Percentiles rank a stretch among this genome's conserved stretches.
Conservation (phyloP, 2,888 invertebrate genomes). For the Lacanobia wlatinum region DNA sequence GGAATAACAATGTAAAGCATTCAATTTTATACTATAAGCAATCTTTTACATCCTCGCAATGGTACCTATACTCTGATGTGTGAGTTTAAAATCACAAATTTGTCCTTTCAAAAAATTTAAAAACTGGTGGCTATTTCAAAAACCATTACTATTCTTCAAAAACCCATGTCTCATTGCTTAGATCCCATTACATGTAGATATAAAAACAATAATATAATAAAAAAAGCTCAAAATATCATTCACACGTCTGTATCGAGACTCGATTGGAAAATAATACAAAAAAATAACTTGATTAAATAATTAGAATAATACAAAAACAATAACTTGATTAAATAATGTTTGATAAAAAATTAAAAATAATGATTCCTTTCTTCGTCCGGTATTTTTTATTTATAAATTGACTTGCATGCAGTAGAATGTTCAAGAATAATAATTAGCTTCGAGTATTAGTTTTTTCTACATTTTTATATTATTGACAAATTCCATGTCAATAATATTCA, state of each 20-base stretch:
- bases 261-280: slow-evolving; percentile 25
- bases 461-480: neutral
- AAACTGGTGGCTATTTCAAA: too few species aligned
- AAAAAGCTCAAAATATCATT: slow-evolving; percentile 17
- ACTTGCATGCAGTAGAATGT: slow-evolving; percentile 9
- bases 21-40: slow-evolving; percentile 25
- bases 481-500: neutral
- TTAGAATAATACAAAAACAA: slow-evolving; percentile 36
- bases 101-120: too few species aligned
- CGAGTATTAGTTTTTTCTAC: neutral
- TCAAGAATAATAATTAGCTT: slow-evolving; percentile 17
- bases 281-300: slow-evolving; percentile 26
- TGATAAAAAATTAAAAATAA: slow-evolving; percentile 21
- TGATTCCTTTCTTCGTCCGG: slow-evolving; percentile 10
- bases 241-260: slow-evolving; percentile 3
- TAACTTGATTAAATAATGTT: slow-evolving; percentile 10
- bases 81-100: neutral
- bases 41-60: neutral
- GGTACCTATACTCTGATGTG: neutral
- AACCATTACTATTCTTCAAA: too few species aligned
- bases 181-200: neutral
- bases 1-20: slow-evolving; percentile 23
- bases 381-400: slow-evolving; percentile 5
- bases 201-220: neutral
- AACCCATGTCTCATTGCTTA: neutral